Evolutionary conservation across 1,140 invertebrate genomes (phyloP), one percentile per base, ranked within the genome.

Genomic region (Microplitis demolitor): DNA sequence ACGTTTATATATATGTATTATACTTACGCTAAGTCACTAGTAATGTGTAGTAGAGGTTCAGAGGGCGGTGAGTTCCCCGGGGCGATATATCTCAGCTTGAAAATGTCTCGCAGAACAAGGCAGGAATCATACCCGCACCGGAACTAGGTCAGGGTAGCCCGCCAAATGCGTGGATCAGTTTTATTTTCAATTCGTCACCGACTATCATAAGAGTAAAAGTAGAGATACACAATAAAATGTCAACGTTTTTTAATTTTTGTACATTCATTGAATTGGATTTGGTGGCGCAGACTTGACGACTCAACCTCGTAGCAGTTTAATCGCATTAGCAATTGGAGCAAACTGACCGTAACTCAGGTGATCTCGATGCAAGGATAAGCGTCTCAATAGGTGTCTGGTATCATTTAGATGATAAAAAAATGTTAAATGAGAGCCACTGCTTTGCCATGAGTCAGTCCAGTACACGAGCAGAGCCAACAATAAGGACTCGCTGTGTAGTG

Each of bases 401-500:
- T 4, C 14, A 50, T 54, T 33, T 11, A 53, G 13, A 67, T 33
- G 24, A 4, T 24, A 9, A 9, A 4, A 6, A 56, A 50, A 53
- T 53, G n/a, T 61, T 11, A 3, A 50, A 60, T 72, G 61, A 72
- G 70, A 70, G 70, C 67, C 71, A 69, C 71, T 72, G 71, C 14
- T 34, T 35, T 13, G 45, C 58, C 31, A 37, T 75, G 67, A 70
- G 74, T 75, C 71, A 72, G 62, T 72, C 31, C 50, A 53, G 60
- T 71, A 45, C 35, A 58, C 66, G 37, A 64, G 71, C n/a, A 45
- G 37, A 67, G 60, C 54, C 61, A 69, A 73, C 72, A 79, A 77
- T 80, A 78, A 84, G 79, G 79, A 78, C 79, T 78, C 50, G 24
- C 66, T 50, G 66, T 67, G 66, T 62, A 77, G 71, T 74, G 74